A percentile compares a stretch with the other conserved stretches of the same genome.
phyloP scores from a whole-genome alignment of 2,888 invertebrate species.

The Cataglyphis altisquamis region DNA sequence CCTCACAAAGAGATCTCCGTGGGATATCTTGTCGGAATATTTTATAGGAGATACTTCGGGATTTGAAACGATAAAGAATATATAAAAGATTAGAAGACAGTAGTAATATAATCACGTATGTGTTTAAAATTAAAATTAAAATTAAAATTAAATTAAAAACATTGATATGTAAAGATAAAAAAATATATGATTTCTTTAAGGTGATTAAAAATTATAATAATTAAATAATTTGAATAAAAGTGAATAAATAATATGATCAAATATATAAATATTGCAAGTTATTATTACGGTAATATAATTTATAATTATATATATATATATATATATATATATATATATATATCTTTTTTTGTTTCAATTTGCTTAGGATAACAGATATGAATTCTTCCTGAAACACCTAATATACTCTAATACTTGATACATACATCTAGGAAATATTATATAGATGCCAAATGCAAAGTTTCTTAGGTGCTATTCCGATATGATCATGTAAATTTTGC shows the following conservation, averaged over 20 bases:
- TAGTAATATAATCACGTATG: not conserved
- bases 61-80: constrained; percentile 17
- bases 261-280: not conserved
- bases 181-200: not conserved
- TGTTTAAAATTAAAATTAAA: no score
- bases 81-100: not conserved
- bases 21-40: not conserved
- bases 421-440: not conserved
- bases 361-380: no score
- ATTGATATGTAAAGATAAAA: not conserved
- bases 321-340: not conserved
- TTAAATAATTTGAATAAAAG: not conserved
- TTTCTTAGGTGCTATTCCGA: not conserved
- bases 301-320: not conserved
- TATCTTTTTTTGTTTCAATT: no score
- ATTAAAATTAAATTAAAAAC: not conserved
- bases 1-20: constrained; percentile 1
- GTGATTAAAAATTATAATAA: not conserved
- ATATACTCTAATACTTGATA: constrained; percentile 1
- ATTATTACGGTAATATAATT: not conserved
- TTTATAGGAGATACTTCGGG: not conserved
- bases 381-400: not conserved
- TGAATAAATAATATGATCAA: not conserved
- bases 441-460: not conserved
- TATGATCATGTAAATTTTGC: constrained; percentile 11